A percentile compares a stretch with the other conserved stretches of the same genome.
Evolutionary conservation across 2,888 invertebrate genomes (phyloP).

Genomic region (Mesopsocus fuscifrons): DNA sequence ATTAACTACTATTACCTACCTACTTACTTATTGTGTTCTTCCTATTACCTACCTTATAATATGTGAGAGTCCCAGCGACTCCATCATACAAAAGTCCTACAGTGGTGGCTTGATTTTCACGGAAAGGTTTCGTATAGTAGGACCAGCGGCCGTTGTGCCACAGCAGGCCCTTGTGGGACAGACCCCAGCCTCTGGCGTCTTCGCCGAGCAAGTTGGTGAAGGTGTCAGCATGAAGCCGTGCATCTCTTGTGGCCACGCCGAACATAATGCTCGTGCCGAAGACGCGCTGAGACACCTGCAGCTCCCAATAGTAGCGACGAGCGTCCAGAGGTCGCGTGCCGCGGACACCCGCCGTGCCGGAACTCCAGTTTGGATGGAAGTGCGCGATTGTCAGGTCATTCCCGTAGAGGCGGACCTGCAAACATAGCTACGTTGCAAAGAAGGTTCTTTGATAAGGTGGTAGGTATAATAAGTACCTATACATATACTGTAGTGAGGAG

Average conservation of each 20-base stretch:
- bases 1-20: no score
- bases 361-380: slow-evolving; percentile 59
- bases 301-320: slow-evolving; percentile 43
- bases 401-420: slow-evolving; percentile 37
- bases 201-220: slow-evolving; percentile 54
- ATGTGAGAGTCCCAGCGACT: slow-evolving; percentile 44
- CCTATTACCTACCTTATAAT: slow-evolving; percentile 36
- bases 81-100: slow-evolving; percentile 51
- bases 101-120: slow-evolving; percentile 44
- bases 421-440: no score
- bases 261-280: slow-evolving; percentile 64
- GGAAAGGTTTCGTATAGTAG: slow-evolving; percentile 44
- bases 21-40: no score
- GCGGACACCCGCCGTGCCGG: slow-evolving; percentile 49
- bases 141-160: slow-evolving; percentile 46
- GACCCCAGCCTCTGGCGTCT: slow-evolving; percentile 47
- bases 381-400: slow-evolving; percentile 35
- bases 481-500: no score
- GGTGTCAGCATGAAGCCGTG: slow-evolving; percentile 40
- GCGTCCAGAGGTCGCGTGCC: slow-evolving; percentile 45
- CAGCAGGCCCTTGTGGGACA: slow-evolving; percentile 49
- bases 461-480: no score
- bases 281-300: slow-evolving; percentile 33
- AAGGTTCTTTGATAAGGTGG: no score
- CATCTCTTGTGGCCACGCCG: slow-evolving; percentile 38